Base-by-base conservation (phyloP, 2,888 invertebrate species). In the Epicampocera succincta region DNA sequence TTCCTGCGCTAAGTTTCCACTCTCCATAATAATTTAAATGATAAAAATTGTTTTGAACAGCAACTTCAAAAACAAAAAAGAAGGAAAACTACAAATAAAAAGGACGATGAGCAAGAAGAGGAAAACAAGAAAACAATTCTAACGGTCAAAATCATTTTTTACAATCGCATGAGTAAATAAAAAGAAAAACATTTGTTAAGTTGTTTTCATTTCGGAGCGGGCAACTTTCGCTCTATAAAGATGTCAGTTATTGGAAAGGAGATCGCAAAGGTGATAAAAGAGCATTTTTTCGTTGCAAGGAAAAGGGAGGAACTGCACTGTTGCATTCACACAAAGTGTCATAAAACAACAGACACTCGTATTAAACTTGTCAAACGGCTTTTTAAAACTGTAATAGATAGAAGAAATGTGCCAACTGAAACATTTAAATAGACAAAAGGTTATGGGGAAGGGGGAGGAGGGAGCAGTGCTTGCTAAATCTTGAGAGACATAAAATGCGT, bases 11-110 rank as follows among this genome's bases (percentile, higher is more conserved):
- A 38, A 25, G 50, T 60, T 75, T 68, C 60, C 69, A 61, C 48
- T 73, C 52, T 76, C 54, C 71, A 69, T 60, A 77, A 75, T 80
- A 84, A 84, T 84, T 80, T 84, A 78, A 83, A 84, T 80, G 84
- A 84, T 80, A 83, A 83, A 83, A 84, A 83, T 84, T 82, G 58
- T 73, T 65, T 63, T 11, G 44, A 69, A 29, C 50, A 73, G 58
- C 58, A 56, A 42, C 58, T 40, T 21, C n/a, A n/a, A n/a, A n/a
- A n/a, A 2, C 8, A 54, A 25, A 33, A 42, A 42, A 17, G 19
- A 29, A 19, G 2, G 12, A 33, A 15, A 42, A 12, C 25, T 29
- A 40, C 42, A 54, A 54, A 54, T 42, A 58, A 46, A 42, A 50
- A 25, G 6, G n/a, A 44, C 0, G 13, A 60, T 8, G 19, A 58